Percentiles rank a stretch among this genome's conserved stretches.
These are phyloP conservation scores for Sakesphorus luctuosus DNA, from an alignment of 2,113 vertebrate species.

Conservation along the genomic window DNA sequence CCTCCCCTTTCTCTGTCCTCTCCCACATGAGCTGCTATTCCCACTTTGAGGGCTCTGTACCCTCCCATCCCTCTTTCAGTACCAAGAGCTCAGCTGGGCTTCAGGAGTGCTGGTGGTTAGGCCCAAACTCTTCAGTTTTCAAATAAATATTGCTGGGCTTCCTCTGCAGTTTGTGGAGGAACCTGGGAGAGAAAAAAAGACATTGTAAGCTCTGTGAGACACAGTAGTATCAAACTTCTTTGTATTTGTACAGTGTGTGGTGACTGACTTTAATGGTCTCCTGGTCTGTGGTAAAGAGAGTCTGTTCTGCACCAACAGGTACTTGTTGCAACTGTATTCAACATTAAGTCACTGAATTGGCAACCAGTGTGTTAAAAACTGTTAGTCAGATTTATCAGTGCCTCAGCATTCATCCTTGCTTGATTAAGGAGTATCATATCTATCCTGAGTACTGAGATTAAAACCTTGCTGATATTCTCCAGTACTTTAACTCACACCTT, in stretches of 20 bases:
- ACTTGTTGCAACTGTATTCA: neutral
- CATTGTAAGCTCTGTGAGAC: neutral
- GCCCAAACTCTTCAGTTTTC: neutral
- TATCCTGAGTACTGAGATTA: neutral
- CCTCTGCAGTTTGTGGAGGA: neutral
- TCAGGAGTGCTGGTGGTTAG: neutral
- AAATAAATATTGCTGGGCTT: neutral
- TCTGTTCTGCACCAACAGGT: neutral
- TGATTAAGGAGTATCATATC: neutral
- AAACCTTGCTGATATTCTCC: neutral
- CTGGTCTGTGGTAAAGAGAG: neutral
- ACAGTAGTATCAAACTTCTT: neutral
- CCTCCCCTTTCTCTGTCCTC: neutral
- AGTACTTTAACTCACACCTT: neutral
- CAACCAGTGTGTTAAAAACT: neutral
- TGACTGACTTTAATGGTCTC: neutral
- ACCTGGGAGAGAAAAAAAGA: neutral
- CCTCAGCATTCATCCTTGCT: neutral
- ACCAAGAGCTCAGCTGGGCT: neutral
- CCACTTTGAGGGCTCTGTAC: neutral
- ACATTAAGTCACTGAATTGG: neutral
- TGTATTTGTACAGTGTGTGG: neutral
- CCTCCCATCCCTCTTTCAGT: neutral
- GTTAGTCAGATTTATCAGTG: neutral
- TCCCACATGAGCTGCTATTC: neutral